phyloP scores from a whole-genome alignment of 2,113 vertebrate species.

The Heloderma charlesbogerti region DNA sequence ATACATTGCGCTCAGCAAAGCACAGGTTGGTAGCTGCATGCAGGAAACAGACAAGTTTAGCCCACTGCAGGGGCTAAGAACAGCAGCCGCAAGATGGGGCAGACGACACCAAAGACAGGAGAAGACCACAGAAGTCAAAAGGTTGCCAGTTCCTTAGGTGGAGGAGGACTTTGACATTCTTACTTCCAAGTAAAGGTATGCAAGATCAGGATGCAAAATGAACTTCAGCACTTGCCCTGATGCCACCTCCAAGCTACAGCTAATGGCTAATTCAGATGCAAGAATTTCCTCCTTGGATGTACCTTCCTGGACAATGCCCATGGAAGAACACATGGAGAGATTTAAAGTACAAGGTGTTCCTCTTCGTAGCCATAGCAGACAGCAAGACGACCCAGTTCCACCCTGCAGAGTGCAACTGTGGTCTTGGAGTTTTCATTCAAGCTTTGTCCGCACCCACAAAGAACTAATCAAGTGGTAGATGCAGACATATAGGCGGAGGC shows the following conservation, averaged over 20 bases:
- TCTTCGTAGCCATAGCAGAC: background rate
- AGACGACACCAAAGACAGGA: background rate
- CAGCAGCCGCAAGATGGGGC: background rate
- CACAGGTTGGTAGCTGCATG: slow-evolving; percentile 92
- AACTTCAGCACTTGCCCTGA: background rate
- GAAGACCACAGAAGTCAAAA: background rate
- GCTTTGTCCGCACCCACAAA: too few species aligned
- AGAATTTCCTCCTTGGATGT: background rate
- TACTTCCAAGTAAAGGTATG: background rate
- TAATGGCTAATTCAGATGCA: background rate
- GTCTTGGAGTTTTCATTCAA: background rate
- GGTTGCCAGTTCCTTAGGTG: background rate
- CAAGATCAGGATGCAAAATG: background rate
- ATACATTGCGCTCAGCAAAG: slow-evolving; percentile 92
- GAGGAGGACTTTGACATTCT: too few species aligned
- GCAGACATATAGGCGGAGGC: background rate
- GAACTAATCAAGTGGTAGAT: background rate
- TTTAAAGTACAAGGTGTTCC: background rate
- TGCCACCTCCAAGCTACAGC: background rate
- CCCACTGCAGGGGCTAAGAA: background rate
- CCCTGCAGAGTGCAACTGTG: background rate
- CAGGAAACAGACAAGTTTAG: background rate
- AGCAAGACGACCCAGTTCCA: background rate
- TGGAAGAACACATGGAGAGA: background rate
- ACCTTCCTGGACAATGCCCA: too few species aligned